These are phyloP conservation scores for Recurvirostra avosetta DNA, from an alignment of 2,113 vertebrate species.

Conservation along the genomic window DNA sequence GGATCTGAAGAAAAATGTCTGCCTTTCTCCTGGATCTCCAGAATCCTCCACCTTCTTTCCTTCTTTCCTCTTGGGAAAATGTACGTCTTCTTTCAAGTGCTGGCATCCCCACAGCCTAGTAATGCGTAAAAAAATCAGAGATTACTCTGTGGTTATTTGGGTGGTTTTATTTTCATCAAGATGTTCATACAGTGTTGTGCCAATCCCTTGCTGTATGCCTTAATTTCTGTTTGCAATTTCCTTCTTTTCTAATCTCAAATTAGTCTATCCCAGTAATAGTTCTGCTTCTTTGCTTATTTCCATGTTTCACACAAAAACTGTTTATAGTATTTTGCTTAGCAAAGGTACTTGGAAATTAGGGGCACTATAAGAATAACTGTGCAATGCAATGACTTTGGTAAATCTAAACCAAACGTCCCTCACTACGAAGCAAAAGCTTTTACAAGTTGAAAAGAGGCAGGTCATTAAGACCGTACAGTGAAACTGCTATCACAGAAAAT, in stretches of 20 bases:
- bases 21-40: not conserved
- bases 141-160: not conserved
- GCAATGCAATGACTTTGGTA: not conserved
- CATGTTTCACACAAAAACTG: not conserved
- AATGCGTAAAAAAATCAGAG: not conserved
- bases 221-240: not conserved
- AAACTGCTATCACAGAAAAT: not conserved
- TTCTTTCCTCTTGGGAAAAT: not conserved
- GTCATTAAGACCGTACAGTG: not conserved
- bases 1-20: not conserved
- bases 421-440: not conserved
- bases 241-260: not conserved
- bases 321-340: not conserved
- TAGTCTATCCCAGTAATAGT: not conserved
- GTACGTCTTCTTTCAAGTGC: not conserved
- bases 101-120: not conserved
- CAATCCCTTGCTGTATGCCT: not conserved
- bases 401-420: not conserved
- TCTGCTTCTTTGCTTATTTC: not conserved
- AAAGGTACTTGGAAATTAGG: not conserved
- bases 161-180: not conserved
- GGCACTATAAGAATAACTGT: not conserved
- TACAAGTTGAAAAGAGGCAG: not conserved
- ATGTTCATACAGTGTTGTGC: not conserved
- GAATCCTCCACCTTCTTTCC: not conserved